Evolutionary conservation across 2,888 invertebrate species (phyloP).

Genomic region (Epinotia ramella): DNA sequence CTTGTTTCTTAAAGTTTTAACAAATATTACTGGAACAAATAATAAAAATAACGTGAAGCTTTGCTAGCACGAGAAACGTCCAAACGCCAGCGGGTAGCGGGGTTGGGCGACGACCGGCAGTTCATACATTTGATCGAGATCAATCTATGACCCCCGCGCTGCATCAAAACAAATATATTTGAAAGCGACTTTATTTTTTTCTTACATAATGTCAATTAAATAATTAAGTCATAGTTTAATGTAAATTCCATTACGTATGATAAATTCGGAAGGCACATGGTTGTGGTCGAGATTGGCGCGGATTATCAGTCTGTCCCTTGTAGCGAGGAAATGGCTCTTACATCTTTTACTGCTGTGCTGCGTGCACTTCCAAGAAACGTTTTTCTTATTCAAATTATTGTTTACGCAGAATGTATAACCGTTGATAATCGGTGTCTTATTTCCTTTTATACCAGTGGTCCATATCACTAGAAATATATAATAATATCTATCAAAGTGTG

Average conservation of each 20-base stretch:
- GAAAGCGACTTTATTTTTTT: too few relatives aligned
- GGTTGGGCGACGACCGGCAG: too few relatives aligned
- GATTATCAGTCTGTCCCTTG: constrained; percentile 52
- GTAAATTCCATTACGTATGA: constrained; percentile 44
- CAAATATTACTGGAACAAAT: too few relatives aligned
- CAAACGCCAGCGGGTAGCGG: too few relatives aligned
- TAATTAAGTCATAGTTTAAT: background rate
- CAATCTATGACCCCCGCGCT: too few relatives aligned
- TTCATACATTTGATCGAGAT: too few relatives aligned
- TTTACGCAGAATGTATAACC: background rate
- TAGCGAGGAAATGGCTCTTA: constrained; percentile 53
- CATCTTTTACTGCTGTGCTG: background rate
- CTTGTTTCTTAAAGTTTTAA: too few relatives aligned
- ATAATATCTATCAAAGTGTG: background rate
- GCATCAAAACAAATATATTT: too few relatives aligned
- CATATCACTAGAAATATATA: background rate
- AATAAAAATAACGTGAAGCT: too few relatives aligned
- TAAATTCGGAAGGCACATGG: constrained; percentile 48
- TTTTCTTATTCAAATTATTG: background rate
- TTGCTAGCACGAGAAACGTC: too few relatives aligned
- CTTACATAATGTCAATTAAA: too few relatives aligned
- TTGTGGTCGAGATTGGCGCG: constrained; percentile 46
- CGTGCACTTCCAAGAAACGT: constrained; percentile 6
- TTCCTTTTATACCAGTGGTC: constrained; percentile 9
- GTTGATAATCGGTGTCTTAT: background rate